phyloP scores from a whole-genome alignment of 2,797 vertebrate genomes.

The Loris lydekkerianus region DNA sequence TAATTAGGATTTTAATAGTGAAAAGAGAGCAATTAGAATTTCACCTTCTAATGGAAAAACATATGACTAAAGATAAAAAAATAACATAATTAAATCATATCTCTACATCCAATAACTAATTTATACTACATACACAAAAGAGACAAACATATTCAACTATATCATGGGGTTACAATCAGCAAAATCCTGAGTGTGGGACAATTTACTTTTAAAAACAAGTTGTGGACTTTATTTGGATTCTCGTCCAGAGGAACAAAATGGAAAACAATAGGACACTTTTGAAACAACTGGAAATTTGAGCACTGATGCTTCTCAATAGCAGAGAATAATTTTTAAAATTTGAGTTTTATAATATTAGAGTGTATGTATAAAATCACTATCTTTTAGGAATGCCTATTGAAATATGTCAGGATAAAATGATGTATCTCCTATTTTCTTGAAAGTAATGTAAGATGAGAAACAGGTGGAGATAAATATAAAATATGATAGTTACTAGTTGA shows the following conservation, averaged over 20 bases:
- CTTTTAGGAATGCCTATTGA: background rate
- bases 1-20: background rate
- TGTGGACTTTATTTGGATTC: background rate
- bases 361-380: background rate
- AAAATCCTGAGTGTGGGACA: background rate
- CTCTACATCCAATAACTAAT: background rate
- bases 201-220: background rate
- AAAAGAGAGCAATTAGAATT: background rate
- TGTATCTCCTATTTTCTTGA: too few species aligned
- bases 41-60: background rate
- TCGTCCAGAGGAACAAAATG: background rate
- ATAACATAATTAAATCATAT: background rate
- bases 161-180: background rate
- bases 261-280: background rate
- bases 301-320: background rate
- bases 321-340: background rate
- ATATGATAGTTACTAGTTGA: background rate
- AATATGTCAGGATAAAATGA: background rate
- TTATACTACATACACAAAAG: background rate
- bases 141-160: background rate
- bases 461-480: background rate
- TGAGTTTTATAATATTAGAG: background rate
- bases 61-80: background rate
- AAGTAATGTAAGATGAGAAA: background rate
- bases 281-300: background rate